Evolutionary conservation across 2,797 vertebrate genomes (phyloP).

Genomic region (Hozukius guyotensis): DNA sequence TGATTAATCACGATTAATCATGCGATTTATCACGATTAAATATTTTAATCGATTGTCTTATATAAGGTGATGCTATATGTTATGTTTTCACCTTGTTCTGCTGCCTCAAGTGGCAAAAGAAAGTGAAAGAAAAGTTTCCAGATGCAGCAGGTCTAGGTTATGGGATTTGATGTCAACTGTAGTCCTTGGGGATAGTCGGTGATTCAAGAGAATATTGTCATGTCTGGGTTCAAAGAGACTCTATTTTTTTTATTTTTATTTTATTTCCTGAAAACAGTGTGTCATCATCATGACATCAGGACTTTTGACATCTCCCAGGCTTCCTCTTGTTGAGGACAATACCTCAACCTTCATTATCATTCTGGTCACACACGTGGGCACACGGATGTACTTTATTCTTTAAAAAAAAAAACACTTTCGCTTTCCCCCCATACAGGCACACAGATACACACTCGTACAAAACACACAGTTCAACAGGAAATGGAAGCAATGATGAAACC

Average conservation of each 20-base stretch:
- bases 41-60: no score
- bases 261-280: conserved; percentile 42
- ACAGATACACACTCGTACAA: not conserved
- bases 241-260: not conserved
- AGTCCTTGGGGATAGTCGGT: not conserved
- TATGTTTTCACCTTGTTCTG: not conserved
- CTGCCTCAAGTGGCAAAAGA: not conserved
- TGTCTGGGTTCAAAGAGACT: conserved; percentile 39
- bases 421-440: not conserved
- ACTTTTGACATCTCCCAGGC: conserved; percentile 36
- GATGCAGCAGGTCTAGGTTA: not conserved
- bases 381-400: conserved; percentile 25
- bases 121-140: conserved; percentile 21
- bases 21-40: no score
- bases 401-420: not conserved
- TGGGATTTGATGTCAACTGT: conserved; percentile 14
- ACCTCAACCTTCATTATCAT: conserved; percentile 23
- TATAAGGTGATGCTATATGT: not conserved
- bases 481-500: conserved; percentile 72
- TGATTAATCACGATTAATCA: no score
- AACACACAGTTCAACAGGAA: conserved; percentile 39
- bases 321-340: conserved; percentile 36
- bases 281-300: conserved; percentile 66
- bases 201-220: conserved; percentile 34
- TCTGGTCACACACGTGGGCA: not conserved